Base-by-base conservation (phyloP, 2,797 vertebrate genomes). In the Pseudocheirus occidentalis region DNA sequence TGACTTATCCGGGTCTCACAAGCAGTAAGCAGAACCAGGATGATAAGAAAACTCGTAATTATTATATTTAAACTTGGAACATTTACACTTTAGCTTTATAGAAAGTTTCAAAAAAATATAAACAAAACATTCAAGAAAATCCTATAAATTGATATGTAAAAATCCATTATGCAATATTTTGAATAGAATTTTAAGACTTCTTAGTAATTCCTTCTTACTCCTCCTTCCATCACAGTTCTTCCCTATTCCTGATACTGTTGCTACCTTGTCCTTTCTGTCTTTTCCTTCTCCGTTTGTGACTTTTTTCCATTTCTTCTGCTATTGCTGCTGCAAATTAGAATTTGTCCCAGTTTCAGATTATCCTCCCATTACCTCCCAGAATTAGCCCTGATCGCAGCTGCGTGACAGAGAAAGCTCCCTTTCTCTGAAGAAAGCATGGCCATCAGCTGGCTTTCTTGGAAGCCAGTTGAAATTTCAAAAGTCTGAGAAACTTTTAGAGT, bases 21-120 rank as follows among this genome's bases (percentile, higher is more conserved):
- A 81, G 66, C n/a, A 73, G 66, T 73, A 73, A 73, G 66, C 66
- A 81, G n/a, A 81, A 81, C n/a, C n/a, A 81, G n/a, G n/a, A 81
- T 81, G n/a, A 46, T 81, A 16, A 81, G 66, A 81, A 81, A 81
- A 81, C 18, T 81, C 6, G 21, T 40, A 40, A 81, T 81, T 81
- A 81, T 81, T 81, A 46, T 81, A 81, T 46, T 7, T 81, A 46
- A 81, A 81, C 16, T 81, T 81, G 11, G 14, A 81, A 46, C n/a
- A 81, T 81, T 81, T 81, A 81, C 21, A 46, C 66, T 81, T 81
- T 81, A 46, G 10, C 18, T 46, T 81, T 81, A 81, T 81, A 46
- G 66, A 81, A 46, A 46, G n/a, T 24, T 81, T 66, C 29, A 28
- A 28, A 31, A 31, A 59, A 59, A 31, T 59, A 59, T 31, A 31